These are phyloP conservation scores for Micromesistius poutassou DNA, from an alignment of 2,797 vertebrate genomes.

Conservation along the genomic window DNA sequence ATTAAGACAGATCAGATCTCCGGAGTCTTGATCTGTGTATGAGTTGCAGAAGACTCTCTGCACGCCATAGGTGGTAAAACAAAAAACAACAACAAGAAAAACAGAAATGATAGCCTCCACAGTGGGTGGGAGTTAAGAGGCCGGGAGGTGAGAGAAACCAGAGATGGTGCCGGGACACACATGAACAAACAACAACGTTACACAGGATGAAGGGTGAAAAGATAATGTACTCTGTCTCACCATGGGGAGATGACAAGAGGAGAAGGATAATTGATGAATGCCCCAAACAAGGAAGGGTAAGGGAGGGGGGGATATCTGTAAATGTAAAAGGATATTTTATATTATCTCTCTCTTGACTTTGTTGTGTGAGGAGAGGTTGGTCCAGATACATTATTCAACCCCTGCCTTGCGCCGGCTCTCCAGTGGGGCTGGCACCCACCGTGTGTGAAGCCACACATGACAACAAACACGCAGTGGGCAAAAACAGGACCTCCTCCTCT, in stretches of 20 bases:
- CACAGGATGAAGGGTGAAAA: too few relatives aligned
- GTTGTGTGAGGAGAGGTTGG: conserved; percentile 51
- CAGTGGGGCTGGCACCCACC: conserved; percentile 40
- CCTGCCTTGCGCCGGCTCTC: conserved; percentile 52
- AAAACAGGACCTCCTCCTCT: conserved; percentile 35
- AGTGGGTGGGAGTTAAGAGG: background rate
- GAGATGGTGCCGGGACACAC: too few relatives aligned
- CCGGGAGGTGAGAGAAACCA: background rate
- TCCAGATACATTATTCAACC: conserved; percentile 70
- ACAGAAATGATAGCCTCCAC: background rate
- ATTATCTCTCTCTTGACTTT: background rate
- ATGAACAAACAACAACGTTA: too few relatives aligned
- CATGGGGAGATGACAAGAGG: too few relatives aligned
- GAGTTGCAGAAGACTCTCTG: conserved; percentile 31
- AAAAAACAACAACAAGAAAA: conserved; percentile 16
- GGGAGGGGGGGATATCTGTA: background rate
- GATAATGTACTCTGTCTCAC: too few relatives aligned
- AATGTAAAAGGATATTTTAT: background rate
- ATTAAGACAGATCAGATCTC: conserved; percentile 67
- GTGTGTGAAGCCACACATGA: conserved; percentile 64
- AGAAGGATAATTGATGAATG: conserved; percentile 3
- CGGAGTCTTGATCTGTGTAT: conserved; percentile 54
- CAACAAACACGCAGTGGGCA: conserved; percentile 62
- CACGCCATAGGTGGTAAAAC: conserved; percentile 20
- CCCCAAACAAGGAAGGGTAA: conserved; percentile 19